Evolutionary conservation across 2,888 invertebrate genomes (phyloP).

Genomic region (Falcaria lacertinaria): DNA sequence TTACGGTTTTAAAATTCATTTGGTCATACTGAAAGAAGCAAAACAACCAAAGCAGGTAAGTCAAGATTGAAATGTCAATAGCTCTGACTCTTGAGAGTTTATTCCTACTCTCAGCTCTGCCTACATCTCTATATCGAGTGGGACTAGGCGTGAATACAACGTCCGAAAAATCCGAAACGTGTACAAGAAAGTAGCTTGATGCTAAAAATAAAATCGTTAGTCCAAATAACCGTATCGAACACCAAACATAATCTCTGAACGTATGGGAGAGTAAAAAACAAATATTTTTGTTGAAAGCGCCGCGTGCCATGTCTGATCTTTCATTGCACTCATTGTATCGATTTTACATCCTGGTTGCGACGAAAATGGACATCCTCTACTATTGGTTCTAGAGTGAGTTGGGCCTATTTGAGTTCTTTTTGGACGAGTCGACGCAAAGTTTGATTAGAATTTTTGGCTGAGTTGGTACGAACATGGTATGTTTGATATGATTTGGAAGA

Average conservation of each 20-base stretch:
- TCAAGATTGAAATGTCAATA: no score
- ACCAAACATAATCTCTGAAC: slow-evolving; percentile 1
- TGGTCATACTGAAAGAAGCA: no score
- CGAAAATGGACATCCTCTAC: slow-evolving; percentile 52
- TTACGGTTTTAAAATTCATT: no score
- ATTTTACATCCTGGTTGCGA: slow-evolving; percentile 64
- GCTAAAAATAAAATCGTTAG: slow-evolving; percentile 6
- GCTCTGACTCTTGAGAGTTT: no score
- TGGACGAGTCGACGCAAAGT: no score
- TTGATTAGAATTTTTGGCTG: slow-evolving; percentile 4
- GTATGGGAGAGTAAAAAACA: slow-evolving; percentile 23
- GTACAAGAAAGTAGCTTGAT: not conserved
- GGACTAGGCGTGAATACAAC: no score
- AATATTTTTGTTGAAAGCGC: slow-evolving; percentile 39
- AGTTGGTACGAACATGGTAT: no score
- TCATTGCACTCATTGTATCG: slow-evolving; percentile 64
- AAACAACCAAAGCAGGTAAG: no score
- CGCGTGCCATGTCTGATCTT: slow-evolving; percentile 51
- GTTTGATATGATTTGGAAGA: no score
- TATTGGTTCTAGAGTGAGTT: slow-evolving; percentile 21
- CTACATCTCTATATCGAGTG: no score
- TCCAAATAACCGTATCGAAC: slow-evolving; percentile 12
- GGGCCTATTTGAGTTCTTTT: no score
- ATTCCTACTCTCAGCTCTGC: no score
- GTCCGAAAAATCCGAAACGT: not conserved